Evolutionary conservation across 2,797 vertebrate species (phyloP).

Genomic region (Rhinella marina): DNA sequence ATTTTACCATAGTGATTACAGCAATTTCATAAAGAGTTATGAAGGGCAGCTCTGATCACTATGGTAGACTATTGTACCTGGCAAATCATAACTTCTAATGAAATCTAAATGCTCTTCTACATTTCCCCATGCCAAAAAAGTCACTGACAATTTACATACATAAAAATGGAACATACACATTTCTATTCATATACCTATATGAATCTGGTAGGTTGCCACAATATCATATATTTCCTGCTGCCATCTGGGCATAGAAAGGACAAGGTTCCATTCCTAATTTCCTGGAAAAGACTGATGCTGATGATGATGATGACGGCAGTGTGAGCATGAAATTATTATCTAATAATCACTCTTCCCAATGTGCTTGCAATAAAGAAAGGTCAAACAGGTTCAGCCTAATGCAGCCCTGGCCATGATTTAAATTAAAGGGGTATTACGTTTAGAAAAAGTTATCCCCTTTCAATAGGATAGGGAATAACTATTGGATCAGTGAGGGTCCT

Average conservation of each 20-base stretch:
- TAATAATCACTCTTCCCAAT: neutral
- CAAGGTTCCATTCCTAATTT: neutral
- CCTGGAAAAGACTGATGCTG: neutral
- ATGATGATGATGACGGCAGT: neutral
- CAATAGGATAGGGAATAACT: too few species aligned
- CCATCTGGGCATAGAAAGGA: neutral
- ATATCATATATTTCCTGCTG: neutral
- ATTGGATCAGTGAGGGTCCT: too few species aligned
- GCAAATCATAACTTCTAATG: neutral
- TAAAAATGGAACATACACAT: neutral
- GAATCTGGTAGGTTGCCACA: neutral
- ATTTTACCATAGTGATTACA: slow-evolving; percentile 37
- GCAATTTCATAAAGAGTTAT: slow-evolving; percentile 34
- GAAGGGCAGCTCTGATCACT: slow-evolving; percentile 14
- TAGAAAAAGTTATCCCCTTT: too few species aligned
- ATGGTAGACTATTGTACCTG: slow-evolving; percentile 3
- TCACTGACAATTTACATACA: neutral
- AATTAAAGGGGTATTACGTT: neutral
- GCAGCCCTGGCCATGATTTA: neutral
- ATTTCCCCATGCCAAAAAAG: neutral
- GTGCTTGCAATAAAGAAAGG: neutral
- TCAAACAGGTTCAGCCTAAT: neutral
- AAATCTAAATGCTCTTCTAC: neutral
- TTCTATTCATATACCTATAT: neutral
- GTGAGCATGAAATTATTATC: neutral